A percentile compares a stretch with the other conserved stretches of the same genome.
phyloP scores from a whole-genome alignment of 2,797 vertebrate species.

The Lophotriccus pileatus region DNA sequence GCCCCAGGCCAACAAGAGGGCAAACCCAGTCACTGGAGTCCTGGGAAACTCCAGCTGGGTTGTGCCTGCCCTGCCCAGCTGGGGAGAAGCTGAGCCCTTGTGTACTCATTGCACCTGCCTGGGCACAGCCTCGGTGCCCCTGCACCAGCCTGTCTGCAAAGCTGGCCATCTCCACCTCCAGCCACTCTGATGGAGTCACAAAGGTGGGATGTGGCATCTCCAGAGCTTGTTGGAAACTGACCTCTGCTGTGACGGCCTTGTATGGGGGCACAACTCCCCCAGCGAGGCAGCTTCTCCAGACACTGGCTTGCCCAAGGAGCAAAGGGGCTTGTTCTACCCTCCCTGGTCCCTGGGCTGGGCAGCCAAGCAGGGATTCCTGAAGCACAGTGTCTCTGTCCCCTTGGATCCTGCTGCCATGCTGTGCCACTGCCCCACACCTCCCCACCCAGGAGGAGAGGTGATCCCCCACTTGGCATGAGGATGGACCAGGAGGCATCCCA shows the following conservation, averaged over 20 bases:
- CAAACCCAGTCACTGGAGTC: not conserved
- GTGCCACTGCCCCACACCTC: not conserved
- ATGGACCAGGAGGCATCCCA: rapidly evolving
- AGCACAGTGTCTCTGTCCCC: not conserved
- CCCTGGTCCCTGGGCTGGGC: not conserved
- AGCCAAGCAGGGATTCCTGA: not conserved
- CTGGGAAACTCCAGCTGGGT: not conserved
- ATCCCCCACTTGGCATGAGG: rapidly evolving
- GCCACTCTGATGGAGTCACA: not conserved
- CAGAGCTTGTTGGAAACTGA: not conserved
- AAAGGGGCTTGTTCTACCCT: not conserved
- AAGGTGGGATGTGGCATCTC: not conserved
- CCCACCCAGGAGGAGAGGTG: not conserved
- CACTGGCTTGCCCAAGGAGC: not conserved
- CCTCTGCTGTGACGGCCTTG: not conserved
- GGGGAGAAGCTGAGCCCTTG: rapidly evolving
- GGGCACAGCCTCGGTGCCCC: not conserved
- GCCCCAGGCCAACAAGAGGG: not conserved
- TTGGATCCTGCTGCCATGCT: rapidly evolving
- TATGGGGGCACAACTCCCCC: rapidly evolving
- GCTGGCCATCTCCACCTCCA: not conserved
- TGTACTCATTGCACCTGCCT: not conserved
- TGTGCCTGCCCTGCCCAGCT: not conserved
- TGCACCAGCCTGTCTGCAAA: not conserved
- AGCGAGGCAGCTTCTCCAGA: not conserved